Base-by-base conservation (phyloP, 2,797 vertebrate genomes). In the Hoplostethus mediterraneus region DNA sequence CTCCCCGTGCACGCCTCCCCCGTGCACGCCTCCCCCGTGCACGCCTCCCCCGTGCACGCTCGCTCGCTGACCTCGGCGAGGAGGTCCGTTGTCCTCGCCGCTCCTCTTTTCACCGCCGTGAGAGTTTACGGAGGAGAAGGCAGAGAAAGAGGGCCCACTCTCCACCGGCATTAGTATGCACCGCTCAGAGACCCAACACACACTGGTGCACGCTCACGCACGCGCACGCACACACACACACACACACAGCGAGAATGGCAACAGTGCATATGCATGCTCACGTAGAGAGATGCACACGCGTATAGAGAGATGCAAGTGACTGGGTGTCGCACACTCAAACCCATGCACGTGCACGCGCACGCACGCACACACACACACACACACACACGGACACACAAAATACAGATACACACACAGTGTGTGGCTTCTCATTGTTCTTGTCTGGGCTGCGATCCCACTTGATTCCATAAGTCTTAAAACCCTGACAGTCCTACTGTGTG, bases 11-110 rank as follows among this genome's bases (percentile, higher is more conserved):
- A 68, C 84, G n/a, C n/a, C n/a, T n/a, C n/a, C 89, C 87, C 84
- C 59, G 21, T 86, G 84, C 82, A 68, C 84, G n/a, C n/a, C n/a
- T n/a, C n/a, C 89, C 87, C 84, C 59, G 21, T 86, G 84, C 82
- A 68, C 84, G n/a, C n/a, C n/a, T n/a, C n/a, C 89, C 87, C 84
- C 59, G 21, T 86, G 84, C 82, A 68, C 84, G n/a, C n/a, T n/a
- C n/a, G n/a, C n/a, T n/a, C n/a, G n/a, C n/a, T 88, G 90, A 88
- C 85, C 88, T 92, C 90, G 91, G 90, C 90, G 90, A 91, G 83
- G 86, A 87, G 89, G 89, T 83, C 89, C 86, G 87, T 89, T 90
- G 87, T 89, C 86, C 87, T 80, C 69, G 64, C 77, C 54, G 85
- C 85, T 73, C 81, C 73, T 89, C 91, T 85, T 90, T 92, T 92